A percentile compares a stretch with the other conserved stretches of the same genome.
phyloP scores from a whole-genome alignment of 2,888 invertebrate species.

The Hyposoter dolosus region DNA sequence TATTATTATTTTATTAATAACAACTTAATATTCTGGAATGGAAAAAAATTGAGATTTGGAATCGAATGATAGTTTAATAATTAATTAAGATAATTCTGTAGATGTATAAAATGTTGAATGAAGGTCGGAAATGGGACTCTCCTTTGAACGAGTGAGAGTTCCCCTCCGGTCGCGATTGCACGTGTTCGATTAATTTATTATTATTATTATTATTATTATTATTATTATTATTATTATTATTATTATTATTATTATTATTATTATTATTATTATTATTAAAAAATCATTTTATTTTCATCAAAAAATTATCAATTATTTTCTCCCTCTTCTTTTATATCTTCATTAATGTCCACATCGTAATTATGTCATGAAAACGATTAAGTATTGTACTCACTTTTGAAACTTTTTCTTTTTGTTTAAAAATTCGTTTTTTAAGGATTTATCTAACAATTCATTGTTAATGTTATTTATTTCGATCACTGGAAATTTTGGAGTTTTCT shows the following conservation, averaged over 20 bases:
- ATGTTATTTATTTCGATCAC: neutral
- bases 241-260: slow-evolving; percentile 28
- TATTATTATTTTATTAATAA: slow-evolving; percentile 18
- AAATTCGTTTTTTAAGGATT: neutral
- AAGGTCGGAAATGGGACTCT: slow-evolving; percentile 8
- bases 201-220: slow-evolving; percentile 10
- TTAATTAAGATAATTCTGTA: slow-evolving; percentile 23
- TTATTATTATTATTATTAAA: slow-evolving; percentile 3
- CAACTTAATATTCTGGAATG: neutral
- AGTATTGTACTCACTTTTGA: slow-evolving; percentile 38
- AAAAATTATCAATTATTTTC: neutral
- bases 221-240: slow-evolving; percentile 10
- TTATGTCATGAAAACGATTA: slow-evolving; percentile 21
- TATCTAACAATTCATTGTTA: neutral
- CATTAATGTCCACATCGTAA: slow-evolving; percentile 8
- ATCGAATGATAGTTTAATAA: slow-evolving; percentile 39
- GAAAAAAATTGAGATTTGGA: slow-evolving; percentile 20
- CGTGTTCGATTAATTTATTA: slow-evolving; percentile 40
- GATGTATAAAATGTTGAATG: slow-evolving; percentile 34
- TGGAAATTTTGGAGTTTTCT: neutral
- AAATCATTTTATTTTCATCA: neutral
- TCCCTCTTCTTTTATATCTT: slow-evolving; percentile 33
- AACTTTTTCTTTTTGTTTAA: slow-evolving; percentile 1
- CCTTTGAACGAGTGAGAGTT: neutral
- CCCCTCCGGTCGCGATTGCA: slow-evolving; percentile 14